phyloP scores from a whole-genome alignment of 2,888 invertebrate species.

The Bhutanitis thaidina region DNA sequence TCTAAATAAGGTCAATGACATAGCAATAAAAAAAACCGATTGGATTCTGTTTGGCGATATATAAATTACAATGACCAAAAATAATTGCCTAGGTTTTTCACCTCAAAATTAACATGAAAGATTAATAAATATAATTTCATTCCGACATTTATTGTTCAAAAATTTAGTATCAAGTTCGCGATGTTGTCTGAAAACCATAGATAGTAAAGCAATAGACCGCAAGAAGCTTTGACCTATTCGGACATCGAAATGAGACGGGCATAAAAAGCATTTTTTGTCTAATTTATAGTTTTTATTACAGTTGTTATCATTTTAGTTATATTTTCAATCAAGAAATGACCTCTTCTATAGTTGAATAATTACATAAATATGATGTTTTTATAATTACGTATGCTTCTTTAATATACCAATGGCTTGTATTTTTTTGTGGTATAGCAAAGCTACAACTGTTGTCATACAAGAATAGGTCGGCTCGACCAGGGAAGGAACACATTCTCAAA shows the following conservation, averaged over 20 bases:
- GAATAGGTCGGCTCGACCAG: no score
- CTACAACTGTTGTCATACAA: no score
- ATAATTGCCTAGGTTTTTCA: constrained; percentile 20
- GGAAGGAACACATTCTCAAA: no score
- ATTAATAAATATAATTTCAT: neutral
- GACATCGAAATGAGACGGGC: neutral
- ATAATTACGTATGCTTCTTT: no score
- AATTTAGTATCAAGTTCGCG: neutral
- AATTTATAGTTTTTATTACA: no score
- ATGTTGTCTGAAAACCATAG: neutral
- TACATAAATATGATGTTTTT: no score
- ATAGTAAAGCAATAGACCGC: no score
- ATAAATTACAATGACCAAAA: constrained; percentile 8
- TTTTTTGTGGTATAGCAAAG: no score
- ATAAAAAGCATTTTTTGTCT: neutral
- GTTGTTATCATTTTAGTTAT: no score
- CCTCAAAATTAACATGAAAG: constrained; percentile 12
- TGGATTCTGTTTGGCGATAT: neutral
- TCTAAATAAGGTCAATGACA: constrained; percentile 19
- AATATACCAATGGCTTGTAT: no score
- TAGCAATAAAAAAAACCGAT: neutral
- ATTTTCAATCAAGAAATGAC: no score
- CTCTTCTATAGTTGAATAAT: no score
- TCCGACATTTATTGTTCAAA: neutral
- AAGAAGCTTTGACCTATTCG: neutral